Conservation (phyloP, 2,888 invertebrate species). For the Polyploca ridens region DNA sequence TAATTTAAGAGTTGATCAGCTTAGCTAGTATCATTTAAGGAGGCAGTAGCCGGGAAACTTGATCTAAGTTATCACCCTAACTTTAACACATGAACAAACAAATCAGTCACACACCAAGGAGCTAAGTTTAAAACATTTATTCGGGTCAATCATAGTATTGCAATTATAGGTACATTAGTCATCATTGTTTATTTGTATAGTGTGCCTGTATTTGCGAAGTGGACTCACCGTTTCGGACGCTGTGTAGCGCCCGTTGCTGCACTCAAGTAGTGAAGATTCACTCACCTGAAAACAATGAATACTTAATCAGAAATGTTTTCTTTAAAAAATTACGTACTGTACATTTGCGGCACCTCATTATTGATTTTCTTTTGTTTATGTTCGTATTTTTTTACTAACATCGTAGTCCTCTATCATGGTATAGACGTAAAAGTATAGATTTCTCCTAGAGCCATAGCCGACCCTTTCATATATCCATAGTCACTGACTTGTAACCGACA, state of each 20-base stretch:
- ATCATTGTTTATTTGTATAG: conserved; percentile 19
- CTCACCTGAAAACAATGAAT: conserved; percentile 75
- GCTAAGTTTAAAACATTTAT: background rate
- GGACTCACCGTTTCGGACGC: conserved; percentile 82
- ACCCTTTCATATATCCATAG: background rate
- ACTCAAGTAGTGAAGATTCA: conserved; percentile 84
- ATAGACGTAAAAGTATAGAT: no score
- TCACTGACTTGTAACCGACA: background rate
- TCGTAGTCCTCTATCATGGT: no score
- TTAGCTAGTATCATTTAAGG: background rate
- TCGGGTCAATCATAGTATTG: background rate
- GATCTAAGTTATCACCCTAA: background rate
- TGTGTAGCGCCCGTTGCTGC: conserved; percentile 83
- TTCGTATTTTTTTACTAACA: no score
- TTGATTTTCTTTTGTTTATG: no score
- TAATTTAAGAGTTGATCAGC: no score
- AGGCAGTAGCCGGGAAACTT: background rate
- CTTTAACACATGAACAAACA: background rate
- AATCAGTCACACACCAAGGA: background rate
- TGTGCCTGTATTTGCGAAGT: conserved; percentile 49
- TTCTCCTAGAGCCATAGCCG: no score
- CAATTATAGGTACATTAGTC: background rate
- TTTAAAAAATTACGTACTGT: no score
- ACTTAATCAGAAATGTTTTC: conserved; percentile 9
- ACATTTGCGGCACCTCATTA: no score